Base-by-base conservation (phyloP, 2,888 invertebrate genomes). In the Idaea aversata region DNA sequence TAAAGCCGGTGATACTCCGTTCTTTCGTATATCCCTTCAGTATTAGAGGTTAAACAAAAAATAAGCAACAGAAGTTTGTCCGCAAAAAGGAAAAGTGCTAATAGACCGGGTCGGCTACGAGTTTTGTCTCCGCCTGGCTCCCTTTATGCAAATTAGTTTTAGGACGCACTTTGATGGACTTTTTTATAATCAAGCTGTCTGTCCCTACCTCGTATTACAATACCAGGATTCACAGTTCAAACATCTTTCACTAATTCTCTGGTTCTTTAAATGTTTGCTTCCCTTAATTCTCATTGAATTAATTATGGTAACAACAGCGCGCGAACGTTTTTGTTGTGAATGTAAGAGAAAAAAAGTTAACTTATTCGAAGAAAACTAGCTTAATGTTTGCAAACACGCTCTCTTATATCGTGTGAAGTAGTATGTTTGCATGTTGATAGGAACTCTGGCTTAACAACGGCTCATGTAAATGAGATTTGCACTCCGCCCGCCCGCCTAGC, bases 61-160 rank as follows among this genome's bases (percentile, higher is more conserved):
- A 72, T 67, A 67, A 68, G 69, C 65, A 70, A 70, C 68, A 69
- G 68, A 67, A 64, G 65, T 71, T 70, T 72, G 68, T 67, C 70
- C 63, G 68, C 71, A 67, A 73, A 75, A 67, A 74, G 63, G 69
- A 63, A 68, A 75, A 77, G 77, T 72, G 76, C 75, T 81, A 78
- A 78, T 76, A 79, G 77, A 81, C 72, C 68, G 71, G 68, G 47
- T 73, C 63, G 64, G 71, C 66, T 63, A 66, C 67, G 72, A 74
- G 73, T 75, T 76, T 69, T 58, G 68, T 68, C 69, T 72, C 72
- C 71, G 65, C 72, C 63, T 63, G 72, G 75, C 68, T 77, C 75
- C 73, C 69, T 76, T 78, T 75, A 82, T 79, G 81, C 74, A 80
- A 83, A 84, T 82, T 79, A 80, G 75, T 68, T 73, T 70, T 73